phyloP scores from a whole-genome alignment of 2,113 vertebrate genomes.

The Ceyx cyanopectus region DNA sequence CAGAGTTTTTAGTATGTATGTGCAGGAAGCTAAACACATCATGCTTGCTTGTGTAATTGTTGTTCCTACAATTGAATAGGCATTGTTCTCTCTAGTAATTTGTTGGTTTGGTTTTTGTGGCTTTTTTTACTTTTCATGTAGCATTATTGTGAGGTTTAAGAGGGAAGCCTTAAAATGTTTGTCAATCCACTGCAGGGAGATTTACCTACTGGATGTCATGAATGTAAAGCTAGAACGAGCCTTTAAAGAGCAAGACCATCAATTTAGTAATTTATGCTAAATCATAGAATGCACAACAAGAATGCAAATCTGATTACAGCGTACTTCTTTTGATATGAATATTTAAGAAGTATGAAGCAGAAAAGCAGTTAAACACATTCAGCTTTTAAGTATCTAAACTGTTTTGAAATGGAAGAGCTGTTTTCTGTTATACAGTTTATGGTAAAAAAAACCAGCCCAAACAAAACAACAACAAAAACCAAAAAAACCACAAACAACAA shows the following conservation, averaged over 20 bases:
- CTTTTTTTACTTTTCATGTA: not conserved
- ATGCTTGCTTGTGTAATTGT: not conserved
- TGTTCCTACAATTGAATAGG: not conserved
- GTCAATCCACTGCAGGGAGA: not conserved
- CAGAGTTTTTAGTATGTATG: not conserved
- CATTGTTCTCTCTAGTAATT: not conserved
- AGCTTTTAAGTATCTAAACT: not conserved
- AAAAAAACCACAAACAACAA: no score
- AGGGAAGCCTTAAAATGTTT: constrained; percentile 5
- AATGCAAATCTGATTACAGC: not conserved
- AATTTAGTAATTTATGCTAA: constrained; percentile 14
- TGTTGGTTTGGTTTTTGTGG: no score
- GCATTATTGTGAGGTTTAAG: not conserved
- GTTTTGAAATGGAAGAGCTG: not conserved
- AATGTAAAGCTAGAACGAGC: constrained; percentile 23
- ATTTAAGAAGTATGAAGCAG: not conserved
- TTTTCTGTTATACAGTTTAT: not conserved
- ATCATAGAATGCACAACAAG: not conserved
- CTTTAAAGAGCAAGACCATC: constrained; percentile 16
- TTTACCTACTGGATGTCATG: constrained; percentile 33
- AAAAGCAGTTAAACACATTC: not conserved
- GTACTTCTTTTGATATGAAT: not conserved
- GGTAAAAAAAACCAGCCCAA: not conserved
- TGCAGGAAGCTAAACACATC: not conserved
- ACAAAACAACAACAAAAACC: no score